Evolutionary conservation across 2,888 invertebrate genomes (phyloP).

Genomic region (Aphidoletes aphidimyza): DNA sequence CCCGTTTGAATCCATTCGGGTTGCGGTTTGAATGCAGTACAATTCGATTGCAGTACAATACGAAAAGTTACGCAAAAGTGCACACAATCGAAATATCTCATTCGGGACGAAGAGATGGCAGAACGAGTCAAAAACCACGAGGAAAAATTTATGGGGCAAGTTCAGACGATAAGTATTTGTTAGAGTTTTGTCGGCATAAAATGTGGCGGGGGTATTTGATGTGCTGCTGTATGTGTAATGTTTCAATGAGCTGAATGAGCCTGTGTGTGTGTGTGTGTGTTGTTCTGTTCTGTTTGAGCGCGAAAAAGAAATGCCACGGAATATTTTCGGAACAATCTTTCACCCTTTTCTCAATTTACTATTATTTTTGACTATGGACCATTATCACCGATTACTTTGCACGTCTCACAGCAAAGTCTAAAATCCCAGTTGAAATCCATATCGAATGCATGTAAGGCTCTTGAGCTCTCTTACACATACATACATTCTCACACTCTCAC

Average conservation of each 20-base stretch:
- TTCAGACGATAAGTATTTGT: slow-evolving; percentile 44
- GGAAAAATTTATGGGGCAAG: slow-evolving; percentile 40
- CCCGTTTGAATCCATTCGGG: too few species aligned
- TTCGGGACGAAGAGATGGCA: background rate
- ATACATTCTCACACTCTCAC: background rate
- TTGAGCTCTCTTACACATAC: background rate
- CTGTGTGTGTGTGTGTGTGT: background rate
- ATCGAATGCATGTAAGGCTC: background rate
- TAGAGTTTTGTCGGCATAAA: too few species aligned
- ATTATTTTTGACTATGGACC: slow-evolving; percentile 30
- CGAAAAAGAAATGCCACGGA: background rate
- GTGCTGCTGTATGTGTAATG: too few species aligned
- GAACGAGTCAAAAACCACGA: background rate
- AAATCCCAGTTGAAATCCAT: slow-evolving; percentile 15
- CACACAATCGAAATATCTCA: too few species aligned
- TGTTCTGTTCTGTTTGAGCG: background rate
- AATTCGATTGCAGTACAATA: too few species aligned
- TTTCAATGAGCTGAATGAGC: background rate
- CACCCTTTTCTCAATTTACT: background rate
- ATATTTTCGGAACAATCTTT: background rate
- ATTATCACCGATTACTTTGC: slow-evolving; percentile 30
- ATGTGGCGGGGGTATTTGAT: too few species aligned
- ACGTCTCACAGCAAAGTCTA: background rate
- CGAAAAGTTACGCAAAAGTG: too few species aligned
- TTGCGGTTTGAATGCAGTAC: too few species aligned